These are phyloP conservation scores for Bos indicus DNA, from an alignment of 2,113 vertebrate genomes.

Conservation along the genomic window DNA sequence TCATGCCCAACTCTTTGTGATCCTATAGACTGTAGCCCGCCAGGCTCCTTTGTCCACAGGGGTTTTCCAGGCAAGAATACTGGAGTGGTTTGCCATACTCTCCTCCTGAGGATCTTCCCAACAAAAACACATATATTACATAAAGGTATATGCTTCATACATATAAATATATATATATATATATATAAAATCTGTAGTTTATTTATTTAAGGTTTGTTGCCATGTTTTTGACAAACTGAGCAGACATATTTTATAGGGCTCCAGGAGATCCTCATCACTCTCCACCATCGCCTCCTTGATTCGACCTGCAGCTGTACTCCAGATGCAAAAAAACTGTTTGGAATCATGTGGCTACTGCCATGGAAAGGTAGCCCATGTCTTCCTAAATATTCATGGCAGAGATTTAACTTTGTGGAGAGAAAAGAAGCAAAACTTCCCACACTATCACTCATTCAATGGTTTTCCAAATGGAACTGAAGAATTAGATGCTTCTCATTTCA, in stretches of 20 bases:
- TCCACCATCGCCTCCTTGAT: background rate
- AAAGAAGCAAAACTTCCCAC: background rate
- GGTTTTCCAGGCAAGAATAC: background rate
- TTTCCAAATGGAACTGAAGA: constrained; percentile 6
- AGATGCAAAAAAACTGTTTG: background rate
- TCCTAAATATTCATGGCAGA: background rate
- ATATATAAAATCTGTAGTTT: background rate
- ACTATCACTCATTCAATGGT: background rate
- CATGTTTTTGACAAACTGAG: background rate
- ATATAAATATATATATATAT: background rate
- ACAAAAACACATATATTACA: background rate
- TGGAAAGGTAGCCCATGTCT: background rate
- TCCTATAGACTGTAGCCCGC: background rate
- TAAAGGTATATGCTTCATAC: background rate
- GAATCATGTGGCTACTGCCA: background rate
- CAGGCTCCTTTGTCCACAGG: background rate
- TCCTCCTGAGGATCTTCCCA: background rate
- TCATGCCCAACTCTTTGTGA: background rate
- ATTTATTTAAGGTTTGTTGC: background rate
- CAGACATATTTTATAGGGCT: background rate
- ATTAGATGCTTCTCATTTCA: background rate
- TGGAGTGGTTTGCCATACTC: background rate
- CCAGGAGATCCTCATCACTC: background rate
- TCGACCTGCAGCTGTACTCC: background rate
- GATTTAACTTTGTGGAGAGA: background rate